Evolutionary conservation across 2,888 invertebrate species (phyloP).

Genomic region (Spilosoma lubricipeda): DNA sequence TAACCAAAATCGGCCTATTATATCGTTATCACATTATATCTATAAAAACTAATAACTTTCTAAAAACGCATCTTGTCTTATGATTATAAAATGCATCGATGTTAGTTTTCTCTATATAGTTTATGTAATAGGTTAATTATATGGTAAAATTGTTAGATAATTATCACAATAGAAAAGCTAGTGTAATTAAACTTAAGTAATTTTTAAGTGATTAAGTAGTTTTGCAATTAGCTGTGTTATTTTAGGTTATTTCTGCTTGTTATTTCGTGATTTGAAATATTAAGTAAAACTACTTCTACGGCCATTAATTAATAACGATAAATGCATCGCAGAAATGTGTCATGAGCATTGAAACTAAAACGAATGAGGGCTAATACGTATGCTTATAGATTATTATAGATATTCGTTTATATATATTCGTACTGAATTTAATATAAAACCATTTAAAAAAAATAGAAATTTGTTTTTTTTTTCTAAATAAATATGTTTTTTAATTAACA

Average conservation of each 20-base stretch:
- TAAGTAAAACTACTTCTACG: conserved; percentile 5
- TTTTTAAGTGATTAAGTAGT: conserved; percentile 34
- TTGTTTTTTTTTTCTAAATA: too few relatives aligned
- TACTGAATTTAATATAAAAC: too few relatives aligned
- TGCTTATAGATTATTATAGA: background rate
- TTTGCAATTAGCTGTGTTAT: conserved; percentile 21
- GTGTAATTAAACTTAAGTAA: conserved; percentile 29
- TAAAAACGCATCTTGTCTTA: conserved; percentile 65
- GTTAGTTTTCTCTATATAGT: conserved; percentile 48
- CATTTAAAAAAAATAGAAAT: background rate
- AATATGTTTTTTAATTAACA: too few relatives aligned
- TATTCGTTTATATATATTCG: too few relatives aligned
- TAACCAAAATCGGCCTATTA: conserved; percentile 43
- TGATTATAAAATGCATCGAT: conserved; percentile 69
- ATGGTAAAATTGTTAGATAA: conserved; percentile 19
- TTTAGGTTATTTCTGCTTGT: conserved; percentile 29
- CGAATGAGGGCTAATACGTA: background rate
- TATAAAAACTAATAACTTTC: conserved; percentile 47
- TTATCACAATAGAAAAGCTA: conserved; percentile 49
- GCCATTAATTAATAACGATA: background rate
- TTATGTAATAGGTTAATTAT: conserved; percentile 37
- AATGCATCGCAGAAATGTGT: background rate
- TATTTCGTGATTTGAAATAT: conserved; percentile 8
- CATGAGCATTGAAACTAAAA: background rate
- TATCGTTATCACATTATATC: conserved; percentile 28